These are phyloP conservation scores for Phoxinus dragarum DNA, from an alignment of 2,797 vertebrate species.

Conservation along the genomic window DNA sequence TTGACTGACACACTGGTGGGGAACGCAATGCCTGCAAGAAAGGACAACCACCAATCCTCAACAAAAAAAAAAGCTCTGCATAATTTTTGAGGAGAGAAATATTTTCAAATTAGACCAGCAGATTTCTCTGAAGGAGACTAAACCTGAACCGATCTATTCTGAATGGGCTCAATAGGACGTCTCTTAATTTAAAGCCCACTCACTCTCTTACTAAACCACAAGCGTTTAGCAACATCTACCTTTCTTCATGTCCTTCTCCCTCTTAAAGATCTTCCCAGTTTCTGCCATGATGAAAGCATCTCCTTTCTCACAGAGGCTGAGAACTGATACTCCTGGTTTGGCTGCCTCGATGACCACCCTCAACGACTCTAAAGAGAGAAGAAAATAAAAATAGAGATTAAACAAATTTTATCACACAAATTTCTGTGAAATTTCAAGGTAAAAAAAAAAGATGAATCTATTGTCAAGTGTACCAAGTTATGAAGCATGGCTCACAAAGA, in stretches of 20 bases:
- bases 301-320: slow-evolving; percentile 92
- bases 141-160: neutral
- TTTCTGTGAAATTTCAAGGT: neutral
- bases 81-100: slow-evolving; percentile 6
- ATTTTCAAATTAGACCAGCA: slow-evolving; percentile 5
- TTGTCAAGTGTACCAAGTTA: neutral
- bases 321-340: slow-evolving; percentile 83
- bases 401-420: neutral
- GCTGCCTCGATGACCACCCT: slow-evolving; percentile 85
- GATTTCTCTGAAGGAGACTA: slow-evolving; percentile 3
- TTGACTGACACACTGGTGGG: slow-evolving; percentile 97
- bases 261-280: slow-evolving; percentile 97
- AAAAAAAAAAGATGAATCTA: neutral
- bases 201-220: neutral
- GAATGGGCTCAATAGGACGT: neutral
- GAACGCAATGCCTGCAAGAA: slow-evolving; percentile 91
- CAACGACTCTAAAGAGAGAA: slow-evolving; percentile 82
- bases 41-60: slow-evolving; percentile 62
- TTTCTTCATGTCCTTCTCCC: slow-evolving; percentile 98
- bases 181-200: slow-evolving; percentile 7
- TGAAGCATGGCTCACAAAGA: neutral
- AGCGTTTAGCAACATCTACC: neutral
- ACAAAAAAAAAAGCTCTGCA: slow-evolving; percentile 26
- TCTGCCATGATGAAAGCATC: slow-evolving; percentile 93
- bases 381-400: neutral